Conservation (phyloP, 2,113 vertebrate genomes). For the Serinus canaria region DNA sequence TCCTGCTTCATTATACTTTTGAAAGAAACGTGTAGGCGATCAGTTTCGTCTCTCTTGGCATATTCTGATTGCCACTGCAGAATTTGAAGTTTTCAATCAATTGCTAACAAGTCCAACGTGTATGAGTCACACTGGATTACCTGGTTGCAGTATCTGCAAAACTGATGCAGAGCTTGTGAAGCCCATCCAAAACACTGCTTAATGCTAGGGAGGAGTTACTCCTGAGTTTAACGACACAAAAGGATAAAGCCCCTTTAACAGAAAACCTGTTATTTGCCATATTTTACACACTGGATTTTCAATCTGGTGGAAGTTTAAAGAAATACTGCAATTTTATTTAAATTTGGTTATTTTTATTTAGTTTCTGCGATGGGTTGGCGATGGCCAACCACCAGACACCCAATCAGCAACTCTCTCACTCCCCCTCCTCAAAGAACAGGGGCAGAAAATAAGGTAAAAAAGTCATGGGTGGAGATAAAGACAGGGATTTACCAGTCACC, state of each 20-base stretch:
- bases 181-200: background rate
- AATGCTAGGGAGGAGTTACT: background rate
- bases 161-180: background rate
- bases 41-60: background rate
- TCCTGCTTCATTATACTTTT: background rate
- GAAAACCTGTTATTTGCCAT: background rate
- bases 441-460: background rate
- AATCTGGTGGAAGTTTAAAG: background rate
- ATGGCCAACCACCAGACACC: background rate
- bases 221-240: background rate
- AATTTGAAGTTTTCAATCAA: background rate
- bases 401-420: background rate
- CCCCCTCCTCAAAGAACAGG: accelerated
- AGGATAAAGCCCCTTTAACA: background rate
- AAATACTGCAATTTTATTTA: background rate
- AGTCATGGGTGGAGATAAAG: background rate
- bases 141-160: background rate
- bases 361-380: background rate
- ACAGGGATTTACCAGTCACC: background rate
- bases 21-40: background rate
- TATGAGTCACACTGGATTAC: background rate
- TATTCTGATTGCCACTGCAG: background rate
- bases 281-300: background rate
- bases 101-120: background rate
- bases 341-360: background rate